A percentile compares a stretch with the other conserved stretches of the same genome.
These are phyloP conservation scores for Alectoris magna DNA, from an alignment of 2,797 vertebrate species.

Conservation along the genomic window DNA sequence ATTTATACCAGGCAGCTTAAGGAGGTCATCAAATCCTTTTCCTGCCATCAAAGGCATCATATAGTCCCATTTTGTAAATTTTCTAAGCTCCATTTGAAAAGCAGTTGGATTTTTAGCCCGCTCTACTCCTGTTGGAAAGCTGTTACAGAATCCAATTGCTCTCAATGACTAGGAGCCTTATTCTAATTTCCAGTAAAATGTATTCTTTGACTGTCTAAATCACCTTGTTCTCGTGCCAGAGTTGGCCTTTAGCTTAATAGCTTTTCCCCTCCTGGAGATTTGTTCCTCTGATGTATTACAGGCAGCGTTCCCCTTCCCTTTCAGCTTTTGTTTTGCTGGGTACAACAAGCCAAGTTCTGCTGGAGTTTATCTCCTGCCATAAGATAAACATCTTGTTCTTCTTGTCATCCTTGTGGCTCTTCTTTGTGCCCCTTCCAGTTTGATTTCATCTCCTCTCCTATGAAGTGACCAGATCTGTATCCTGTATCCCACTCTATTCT, in stretches of 20 bases:
- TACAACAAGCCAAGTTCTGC: neutral
- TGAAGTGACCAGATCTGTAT: neutral
- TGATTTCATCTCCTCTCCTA: neutral
- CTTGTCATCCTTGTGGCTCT: neutral
- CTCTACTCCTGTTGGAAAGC: slow-evolving; percentile 8
- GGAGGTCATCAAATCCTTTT: neutral
- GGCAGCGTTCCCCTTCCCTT: neutral
- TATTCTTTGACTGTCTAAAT: slow-evolving; percentile 21
- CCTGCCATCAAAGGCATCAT: neutral
- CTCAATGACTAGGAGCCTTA: slow-evolving; percentile 14
- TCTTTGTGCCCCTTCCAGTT: neutral
- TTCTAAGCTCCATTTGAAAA: neutral
- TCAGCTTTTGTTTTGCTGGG: slow-evolving; percentile 32
- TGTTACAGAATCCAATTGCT: slow-evolving; percentile 16
- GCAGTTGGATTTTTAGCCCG: slow-evolving; percentile 8
- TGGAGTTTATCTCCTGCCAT: neutral
- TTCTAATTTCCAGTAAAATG: slow-evolving; percentile 29
- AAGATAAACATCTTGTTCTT: slow-evolving; percentile 10
- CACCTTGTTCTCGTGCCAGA: slow-evolving; percentile 22
- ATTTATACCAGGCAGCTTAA: neutral
- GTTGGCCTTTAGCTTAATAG: slow-evolving; percentile 1
- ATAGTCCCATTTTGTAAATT: neutral
- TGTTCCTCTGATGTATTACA: neutral
- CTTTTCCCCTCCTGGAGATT: neutral
- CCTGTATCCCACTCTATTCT: neutral